These are phyloP conservation scores for Prunella strophiata DNA, from an alignment of 2,797 vertebrate genomes.

Conservation along the genomic window DNA sequence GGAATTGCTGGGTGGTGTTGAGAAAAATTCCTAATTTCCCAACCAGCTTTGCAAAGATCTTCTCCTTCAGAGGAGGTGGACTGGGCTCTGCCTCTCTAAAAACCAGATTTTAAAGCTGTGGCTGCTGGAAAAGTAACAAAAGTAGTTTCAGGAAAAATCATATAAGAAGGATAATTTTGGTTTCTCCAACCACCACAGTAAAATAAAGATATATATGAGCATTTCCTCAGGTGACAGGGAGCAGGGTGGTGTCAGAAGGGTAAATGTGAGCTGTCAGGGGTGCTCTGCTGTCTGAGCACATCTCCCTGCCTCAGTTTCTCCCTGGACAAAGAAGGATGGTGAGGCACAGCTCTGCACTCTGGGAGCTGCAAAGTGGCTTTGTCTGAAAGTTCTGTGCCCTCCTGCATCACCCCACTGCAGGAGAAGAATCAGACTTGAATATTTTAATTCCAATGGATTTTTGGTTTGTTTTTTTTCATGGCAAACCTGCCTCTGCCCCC, in stretches of 20 bases:
- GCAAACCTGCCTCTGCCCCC: neutral
- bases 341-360: neutral
- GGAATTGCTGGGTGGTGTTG: neutral
- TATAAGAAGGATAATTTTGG: neutral
- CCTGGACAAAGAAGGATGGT: neutral
- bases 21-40: neutral
- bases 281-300: neutral
- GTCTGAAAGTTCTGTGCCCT: too few species aligned
- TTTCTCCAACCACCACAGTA: neutral
- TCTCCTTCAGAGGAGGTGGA: neutral
- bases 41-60: neutral
- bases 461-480: neutral
- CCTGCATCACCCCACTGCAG: neutral
- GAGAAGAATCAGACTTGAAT: neutral
- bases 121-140: neutral
- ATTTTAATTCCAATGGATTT: neutral
- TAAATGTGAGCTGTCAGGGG: neutral
- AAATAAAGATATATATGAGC: neutral
- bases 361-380: neutral
- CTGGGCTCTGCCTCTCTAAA: neutral
- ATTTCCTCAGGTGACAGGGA: neutral
- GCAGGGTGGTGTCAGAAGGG: neutral
- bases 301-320: neutral
- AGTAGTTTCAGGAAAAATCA: neutral
- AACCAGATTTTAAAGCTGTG: neutral